These are phyloP conservation scores for Silurus asotus DNA, from an alignment of 2,113 vertebrate genomes.

Conservation along the genomic window DNA sequence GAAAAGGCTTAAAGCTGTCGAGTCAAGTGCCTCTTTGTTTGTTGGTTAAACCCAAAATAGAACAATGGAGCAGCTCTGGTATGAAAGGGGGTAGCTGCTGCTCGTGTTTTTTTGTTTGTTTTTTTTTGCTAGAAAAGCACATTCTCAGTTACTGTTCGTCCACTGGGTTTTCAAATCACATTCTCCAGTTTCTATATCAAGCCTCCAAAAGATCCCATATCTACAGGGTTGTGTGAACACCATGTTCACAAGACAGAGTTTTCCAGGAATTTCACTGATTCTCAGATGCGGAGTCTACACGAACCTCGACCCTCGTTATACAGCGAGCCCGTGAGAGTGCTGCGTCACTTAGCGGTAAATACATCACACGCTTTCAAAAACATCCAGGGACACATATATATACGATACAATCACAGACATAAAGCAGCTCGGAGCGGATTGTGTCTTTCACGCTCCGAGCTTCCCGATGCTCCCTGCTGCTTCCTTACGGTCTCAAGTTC, in stretches of 20 bases:
- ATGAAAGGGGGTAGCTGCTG: constrained; percentile 35
- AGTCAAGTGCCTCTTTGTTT: constrained; percentile 51
- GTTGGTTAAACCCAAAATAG: constrained; percentile 56
- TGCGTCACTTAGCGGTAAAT: constrained; percentile 22
- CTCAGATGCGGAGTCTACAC: background rate
- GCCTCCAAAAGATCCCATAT: background rate
- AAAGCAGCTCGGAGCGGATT: background rate
- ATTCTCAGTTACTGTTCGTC: constrained; percentile 26
- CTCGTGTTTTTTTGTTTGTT: constrained; percentile 24
- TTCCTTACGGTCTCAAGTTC: background rate
- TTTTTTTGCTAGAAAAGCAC: constrained; percentile 47
- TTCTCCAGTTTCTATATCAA: constrained; percentile 16
- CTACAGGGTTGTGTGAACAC: constrained; percentile 6
- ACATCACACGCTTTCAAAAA: background rate
- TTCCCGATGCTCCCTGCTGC: constrained; percentile 2
- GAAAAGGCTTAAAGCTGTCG: constrained; percentile 36
- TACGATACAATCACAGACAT: background rate
- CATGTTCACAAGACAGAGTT: constrained; percentile 17
- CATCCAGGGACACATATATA: background rate
- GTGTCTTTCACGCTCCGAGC: background rate
- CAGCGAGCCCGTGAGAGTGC: background rate
- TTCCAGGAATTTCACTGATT: constrained; percentile 8
- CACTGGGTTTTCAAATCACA: constrained; percentile 28
- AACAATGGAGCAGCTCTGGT: constrained; percentile 49
- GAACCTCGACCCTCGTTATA: background rate